Evolutionary conservation across 2,113 vertebrate genomes (phyloP), one percentile per base, ranked within the genome.

Genomic region (Cyanoramphus novaezelandiae): DNA sequence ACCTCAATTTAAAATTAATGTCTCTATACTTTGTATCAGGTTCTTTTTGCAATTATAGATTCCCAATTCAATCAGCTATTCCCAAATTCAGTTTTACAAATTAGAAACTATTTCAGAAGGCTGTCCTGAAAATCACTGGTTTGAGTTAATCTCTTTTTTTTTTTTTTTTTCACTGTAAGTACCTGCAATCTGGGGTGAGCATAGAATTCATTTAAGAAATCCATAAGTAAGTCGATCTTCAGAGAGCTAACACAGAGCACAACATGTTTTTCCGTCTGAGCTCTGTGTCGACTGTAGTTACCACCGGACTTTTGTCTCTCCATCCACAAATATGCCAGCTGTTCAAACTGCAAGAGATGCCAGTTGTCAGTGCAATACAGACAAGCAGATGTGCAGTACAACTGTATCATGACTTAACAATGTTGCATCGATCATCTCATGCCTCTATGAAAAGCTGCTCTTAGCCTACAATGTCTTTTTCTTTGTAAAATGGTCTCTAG

Each of bases 281-380:
- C 99, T 93, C 99, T 98, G 82, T 99, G 99, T 27, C 99, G 98
- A 90, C 99, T 99, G 92, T 99, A 99, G 96, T 99, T 99, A 72
- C 99, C 99, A 62, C 99, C 99, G 1, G 99, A 99, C 95, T 99
- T 99, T 92, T 99, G 99, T 65, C 99, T 98, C 97, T 99, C 99
- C 99, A 99, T 99, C 99, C 99, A 99, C 92, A 99, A 97, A 97
- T 99, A 99, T 41, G 99, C 99, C 96, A 99, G 93, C 96, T 99
- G 99, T 95, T 99, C 99, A 97, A 99, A 99, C 99, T 99, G 97
- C 70, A 92, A 98, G 53, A 78, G 74, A 94, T 93, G 86, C 41
- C 76, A 95, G 25, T 29, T 39, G 53, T 85, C 74, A 98, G 93
- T 81, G 63, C 91, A 88, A 93, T 20, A 50, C 3, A 93, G 79